Evolutionary conservation across 2,888 invertebrate species (phyloP), one percentile per base, ranked within the genome.

Genomic region (Ganaspis brasiliensis): DNA sequence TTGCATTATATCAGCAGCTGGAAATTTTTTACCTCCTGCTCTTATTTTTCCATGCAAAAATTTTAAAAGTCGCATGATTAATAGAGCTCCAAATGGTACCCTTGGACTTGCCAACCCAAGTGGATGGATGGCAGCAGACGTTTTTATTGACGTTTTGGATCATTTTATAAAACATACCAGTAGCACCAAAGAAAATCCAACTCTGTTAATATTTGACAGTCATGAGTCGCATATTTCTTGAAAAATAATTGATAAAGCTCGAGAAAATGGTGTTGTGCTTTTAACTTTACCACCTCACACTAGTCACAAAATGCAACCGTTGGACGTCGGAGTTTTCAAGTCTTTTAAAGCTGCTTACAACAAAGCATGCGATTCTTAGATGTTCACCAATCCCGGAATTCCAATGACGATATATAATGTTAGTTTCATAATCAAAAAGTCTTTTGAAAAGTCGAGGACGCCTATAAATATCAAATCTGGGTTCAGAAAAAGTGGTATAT

Each of bases 341-440:
- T 81, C 84, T 1, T 83, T 85, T 57, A 82, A 87, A 71, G 77
- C 72, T 2, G 81, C 74, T 63, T 77, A 79, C 56, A 82, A 77
- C 31, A 55, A 73, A 37, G 73, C 78, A 14, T 79, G 77, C 52
- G 77, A 78, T 45, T 31, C 35, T 31, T 90, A 88, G 89, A 82
- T 91, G 87, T 75, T 88, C 79, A 82, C 84, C 71, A 83, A 92
- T 79, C 89, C 91, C 55, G 91, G 91, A 2, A 87, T 89, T 79
- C 85, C 88, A 21, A 26, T 73, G n/a, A 86, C 88, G 0, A 91
- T 92, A 49, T 91, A 92, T 82, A 86, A 92, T 75, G 86, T 92
- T 16, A 87, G 91, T 73, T 85, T 79, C 77, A 87, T 89, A 77
- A 85, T 90, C 12, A 86, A 82, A 37, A 80, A 81, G 73, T 90